Conservation (phyloP, 1,140 invertebrate genomes). For the Dysdera silvatica region DNA sequence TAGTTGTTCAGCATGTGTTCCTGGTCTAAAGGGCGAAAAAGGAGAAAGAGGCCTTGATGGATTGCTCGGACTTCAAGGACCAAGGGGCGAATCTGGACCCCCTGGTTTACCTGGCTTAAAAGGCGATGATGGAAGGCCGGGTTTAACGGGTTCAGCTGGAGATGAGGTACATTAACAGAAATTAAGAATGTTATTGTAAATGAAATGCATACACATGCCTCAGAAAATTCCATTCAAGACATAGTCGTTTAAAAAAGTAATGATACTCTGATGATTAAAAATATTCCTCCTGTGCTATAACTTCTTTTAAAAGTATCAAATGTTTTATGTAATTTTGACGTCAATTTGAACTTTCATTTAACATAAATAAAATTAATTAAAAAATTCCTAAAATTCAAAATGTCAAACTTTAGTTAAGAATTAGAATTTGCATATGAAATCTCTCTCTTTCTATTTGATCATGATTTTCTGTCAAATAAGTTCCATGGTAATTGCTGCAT, state of each 20-base stretch:
- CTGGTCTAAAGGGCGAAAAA: constrained; percentile 50
- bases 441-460: no score
- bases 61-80: constrained; percentile 45
- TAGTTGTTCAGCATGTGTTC: constrained; percentile 59
- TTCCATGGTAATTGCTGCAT: no score
- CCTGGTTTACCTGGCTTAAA: constrained; percentile 47
- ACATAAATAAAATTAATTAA: no score
- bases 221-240: neutral
- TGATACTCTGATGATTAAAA: neutral
- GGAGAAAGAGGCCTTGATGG: constrained; percentile 53
- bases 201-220: neutral
- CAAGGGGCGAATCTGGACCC: constrained; percentile 37
- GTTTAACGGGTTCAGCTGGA: constrained; percentile 50
- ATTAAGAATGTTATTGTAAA: neutral
- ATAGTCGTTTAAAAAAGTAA: neutral
- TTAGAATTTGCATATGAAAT: no score
- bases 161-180: constrained; percentile 21
- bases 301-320: neutral
- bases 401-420: no score
- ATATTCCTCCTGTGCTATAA: neutral
- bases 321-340: neutral
- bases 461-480: no score
- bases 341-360: neutral
- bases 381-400: no score
- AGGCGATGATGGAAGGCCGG: constrained; percentile 38